These are phyloP conservation scores for Pyrrhia umbra DNA, from an alignment of 2,888 invertebrate genomes.

Conservation along the genomic window DNA sequence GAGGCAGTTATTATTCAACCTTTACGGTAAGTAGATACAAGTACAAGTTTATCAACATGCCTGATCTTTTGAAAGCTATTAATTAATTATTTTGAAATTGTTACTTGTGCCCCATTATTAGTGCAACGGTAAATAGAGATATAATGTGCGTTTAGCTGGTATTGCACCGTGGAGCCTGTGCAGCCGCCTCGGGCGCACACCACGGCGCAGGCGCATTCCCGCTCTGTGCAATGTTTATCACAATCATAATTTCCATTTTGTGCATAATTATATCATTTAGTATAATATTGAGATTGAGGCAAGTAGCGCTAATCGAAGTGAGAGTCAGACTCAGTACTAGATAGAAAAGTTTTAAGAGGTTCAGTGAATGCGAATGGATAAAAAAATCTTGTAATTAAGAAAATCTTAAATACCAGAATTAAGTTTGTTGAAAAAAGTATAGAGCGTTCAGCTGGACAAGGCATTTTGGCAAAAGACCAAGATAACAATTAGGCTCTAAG, in stretches of 20 bases:
- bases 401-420: background rate
- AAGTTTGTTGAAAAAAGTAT: background rate
- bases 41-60: conserved; percentile 71
- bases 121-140: conserved; percentile 76
- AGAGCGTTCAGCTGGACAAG: background rate
- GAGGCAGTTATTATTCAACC: conserved; percentile 51
- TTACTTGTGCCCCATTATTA: conserved; percentile 80
- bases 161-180: conserved; percentile 59
- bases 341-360: no score
- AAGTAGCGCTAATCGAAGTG: conserved; percentile 7
- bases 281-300: conserved; percentile 16
- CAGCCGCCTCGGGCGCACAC: conserved; percentile 38
- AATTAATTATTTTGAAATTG: conserved; percentile 81
- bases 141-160: conserved; percentile 71
- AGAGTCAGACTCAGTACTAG: background rate
- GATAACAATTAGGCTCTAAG: background rate
- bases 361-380: no score
- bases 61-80: conserved; percentile 73
- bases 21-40: conserved; percentile 61
- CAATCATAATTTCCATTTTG: conserved; percentile 45
- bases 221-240: conserved; percentile 56
- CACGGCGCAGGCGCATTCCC: conserved; percentile 47
- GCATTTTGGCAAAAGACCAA: background rate
- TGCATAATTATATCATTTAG: conserved; percentile 36
- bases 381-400: no score